These are phyloP conservation scores for Myotis myotis DNA, from an alignment of 2,797 vertebrate species.

Conservation along the genomic window DNA sequence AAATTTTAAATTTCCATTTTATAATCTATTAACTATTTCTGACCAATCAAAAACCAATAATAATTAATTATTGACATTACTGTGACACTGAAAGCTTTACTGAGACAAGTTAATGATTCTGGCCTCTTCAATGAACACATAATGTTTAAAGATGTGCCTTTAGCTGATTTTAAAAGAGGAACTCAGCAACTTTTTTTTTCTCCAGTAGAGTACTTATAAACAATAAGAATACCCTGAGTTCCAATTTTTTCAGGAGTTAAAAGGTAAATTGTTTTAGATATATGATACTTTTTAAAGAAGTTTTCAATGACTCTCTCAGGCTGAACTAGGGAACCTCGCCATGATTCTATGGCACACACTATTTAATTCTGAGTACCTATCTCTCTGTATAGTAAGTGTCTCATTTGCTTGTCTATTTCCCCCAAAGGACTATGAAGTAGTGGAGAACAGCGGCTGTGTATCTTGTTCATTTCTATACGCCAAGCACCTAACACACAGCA, in stretches of 20 bases:
- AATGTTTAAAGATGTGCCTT: background rate
- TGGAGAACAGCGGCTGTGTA: background rate
- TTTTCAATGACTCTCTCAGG: background rate
- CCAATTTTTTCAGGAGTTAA: background rate
- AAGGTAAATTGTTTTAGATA: slow-evolving; percentile 7
- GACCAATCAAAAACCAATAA: background rate
- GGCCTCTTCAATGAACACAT: background rate
- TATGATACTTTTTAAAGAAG: background rate
- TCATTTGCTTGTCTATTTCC: background rate
- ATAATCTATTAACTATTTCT: slow-evolving; percentile 38
- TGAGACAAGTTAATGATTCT: background rate
- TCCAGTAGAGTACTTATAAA: background rate
- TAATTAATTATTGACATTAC: background rate
- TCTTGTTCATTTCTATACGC: background rate
- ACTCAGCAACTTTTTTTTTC: background rate
- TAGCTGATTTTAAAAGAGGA: background rate
- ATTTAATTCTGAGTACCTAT: background rate
- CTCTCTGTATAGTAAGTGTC: background rate
- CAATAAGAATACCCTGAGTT: slow-evolving; percentile 6
- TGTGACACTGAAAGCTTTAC: slow-evolving; percentile 10
- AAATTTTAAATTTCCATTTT: slow-evolving; percentile 25
- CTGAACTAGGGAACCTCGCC: background rate
- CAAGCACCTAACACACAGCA: background rate
- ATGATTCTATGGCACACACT: background rate
- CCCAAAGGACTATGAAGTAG: background rate